Evolutionary conservation across 2,888 invertebrate genomes (phyloP).

Genomic region (Junonia oenone): DNA sequence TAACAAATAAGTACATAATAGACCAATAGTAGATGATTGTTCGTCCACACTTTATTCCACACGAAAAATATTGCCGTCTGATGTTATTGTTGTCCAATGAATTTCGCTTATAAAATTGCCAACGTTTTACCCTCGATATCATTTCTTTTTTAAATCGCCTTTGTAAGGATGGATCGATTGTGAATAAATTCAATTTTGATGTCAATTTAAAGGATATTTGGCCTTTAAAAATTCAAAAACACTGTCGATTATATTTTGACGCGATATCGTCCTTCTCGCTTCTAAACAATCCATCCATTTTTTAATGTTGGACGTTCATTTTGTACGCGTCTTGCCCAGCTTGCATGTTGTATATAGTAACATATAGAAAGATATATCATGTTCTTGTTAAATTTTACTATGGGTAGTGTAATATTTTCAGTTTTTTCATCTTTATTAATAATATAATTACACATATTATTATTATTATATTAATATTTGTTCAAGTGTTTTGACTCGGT

Average conservation of each 20-base stretch:
- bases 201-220: slow-evolving; percentile 56
- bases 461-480: slow-evolving; percentile 36
- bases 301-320: slow-evolving; percentile 62
- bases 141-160: slow-evolving; percentile 34
- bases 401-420: slow-evolving; percentile 63
- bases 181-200: slow-evolving; percentile 31
- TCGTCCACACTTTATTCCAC: slow-evolving; percentile 74
- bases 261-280: slow-evolving; percentile 62
- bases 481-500: slow-evolving; percentile 43
- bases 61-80: slow-evolving; percentile 70
- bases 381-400: slow-evolving; percentile 72
- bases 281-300: slow-evolving; percentile 67
- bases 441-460: slow-evolving; percentile 29
- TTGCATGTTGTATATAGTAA: slow-evolving; percentile 72
- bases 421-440: slow-evolving; percentile 38
- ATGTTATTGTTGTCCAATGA: slow-evolving; percentile 63
- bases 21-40: slow-evolving; percentile 70
- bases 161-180: slow-evolving; percentile 24
- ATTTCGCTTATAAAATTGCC: slow-evolving; percentile 51
- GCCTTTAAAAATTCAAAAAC: slow-evolving; percentile 47
- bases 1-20: slow-evolving; percentile 61
- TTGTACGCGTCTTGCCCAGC: slow-evolving; percentile 70
- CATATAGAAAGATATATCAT: slow-evolving; percentile 58
- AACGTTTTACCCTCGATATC: slow-evolving; percentile 41
- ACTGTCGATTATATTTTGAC: slow-evolving; percentile 37